Conservation (phyloP, 2,113 vertebrate genomes). For the Oreocharis arfaki region DNA sequence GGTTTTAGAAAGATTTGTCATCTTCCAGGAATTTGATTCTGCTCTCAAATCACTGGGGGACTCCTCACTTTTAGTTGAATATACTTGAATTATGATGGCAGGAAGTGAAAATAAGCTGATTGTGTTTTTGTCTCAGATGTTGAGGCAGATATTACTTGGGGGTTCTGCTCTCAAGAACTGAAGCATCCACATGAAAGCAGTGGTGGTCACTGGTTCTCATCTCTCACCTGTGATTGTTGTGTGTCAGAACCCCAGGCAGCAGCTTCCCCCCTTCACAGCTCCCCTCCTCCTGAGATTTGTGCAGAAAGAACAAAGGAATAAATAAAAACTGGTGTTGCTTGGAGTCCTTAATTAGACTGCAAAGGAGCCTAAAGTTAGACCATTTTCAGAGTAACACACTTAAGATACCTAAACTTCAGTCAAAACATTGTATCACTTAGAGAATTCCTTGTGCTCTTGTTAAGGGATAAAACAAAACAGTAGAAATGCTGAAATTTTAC, state of each 20-base stretch:
- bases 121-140: neutral
- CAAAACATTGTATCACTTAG: neutral
- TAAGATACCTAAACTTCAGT: neutral
- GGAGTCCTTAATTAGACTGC: neutral
- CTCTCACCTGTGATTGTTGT: neutral
- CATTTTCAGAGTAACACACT: neutral
- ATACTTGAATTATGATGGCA: neutral
- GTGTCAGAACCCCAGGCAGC: neutral
- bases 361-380: neutral
- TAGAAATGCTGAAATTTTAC: neutral
- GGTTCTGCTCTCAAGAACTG: neutral
- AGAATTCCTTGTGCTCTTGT: neutral
- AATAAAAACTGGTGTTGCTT: neutral
- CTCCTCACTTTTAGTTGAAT: neutral
- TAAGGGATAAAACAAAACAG: neutral
- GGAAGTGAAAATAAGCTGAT: neutral
- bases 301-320: neutral
- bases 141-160: neutral
- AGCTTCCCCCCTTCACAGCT: neutral
- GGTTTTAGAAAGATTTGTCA: conserved; percentile 29
- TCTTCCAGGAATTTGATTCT: conserved; percentile 34
- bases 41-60: neutral
- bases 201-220: neutral
- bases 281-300: neutral
- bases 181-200: neutral